Base-by-base conservation (phyloP, 2,113 vertebrate species). In the Leucopternis melanops region DNA sequence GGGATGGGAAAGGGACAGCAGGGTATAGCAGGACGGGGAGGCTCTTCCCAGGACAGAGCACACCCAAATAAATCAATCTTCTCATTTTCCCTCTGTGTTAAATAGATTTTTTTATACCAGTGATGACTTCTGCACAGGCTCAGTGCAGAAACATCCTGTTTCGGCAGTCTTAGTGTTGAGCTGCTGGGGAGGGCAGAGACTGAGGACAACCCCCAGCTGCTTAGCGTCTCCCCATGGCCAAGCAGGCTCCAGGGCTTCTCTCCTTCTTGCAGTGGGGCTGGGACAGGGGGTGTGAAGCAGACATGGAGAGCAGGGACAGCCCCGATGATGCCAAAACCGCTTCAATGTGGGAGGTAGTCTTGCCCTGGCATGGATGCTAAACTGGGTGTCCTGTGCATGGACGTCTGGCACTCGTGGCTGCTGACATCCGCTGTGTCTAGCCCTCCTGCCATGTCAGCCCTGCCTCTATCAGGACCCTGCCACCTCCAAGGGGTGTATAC, bases 381-480 rank as follows among this genome's bases (percentile, higher is more conserved):
- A 11, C 47, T 32, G 63, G 25, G 10, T 8, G 6, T 40, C 15
- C 63, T 57, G n/a, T 40, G 50, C 57, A 8, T 0, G 1, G 70
- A 45, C 21, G 63, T 6, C 10, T 4, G 5, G 50, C 21, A 20
- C 58, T 50, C 0, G 0, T 18, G 57, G 38, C 23, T 70, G 54
- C 58, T 5, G 2, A 11, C 11, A 10, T 11, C 34, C 0, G 0
- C 38, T 0, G 0, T 3, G 3, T 27, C 15, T 45, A 59, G 22
- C n/a, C 11, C 14, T 77, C 29, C 40, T 54, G 49, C 16, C 11
- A 8, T 1, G 1, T 17, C 2, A 4, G 2, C 11, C 27, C 7
- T 21, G 2, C 65, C 25, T 10, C 34, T 11, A 7, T 32, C 57
- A 40, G 57, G 40, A 19, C 40, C 11, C 25, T 63, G 31, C 2